Conservation (phyloP, 1,140 invertebrate species). For the Hycleus phaleratus region DNA sequence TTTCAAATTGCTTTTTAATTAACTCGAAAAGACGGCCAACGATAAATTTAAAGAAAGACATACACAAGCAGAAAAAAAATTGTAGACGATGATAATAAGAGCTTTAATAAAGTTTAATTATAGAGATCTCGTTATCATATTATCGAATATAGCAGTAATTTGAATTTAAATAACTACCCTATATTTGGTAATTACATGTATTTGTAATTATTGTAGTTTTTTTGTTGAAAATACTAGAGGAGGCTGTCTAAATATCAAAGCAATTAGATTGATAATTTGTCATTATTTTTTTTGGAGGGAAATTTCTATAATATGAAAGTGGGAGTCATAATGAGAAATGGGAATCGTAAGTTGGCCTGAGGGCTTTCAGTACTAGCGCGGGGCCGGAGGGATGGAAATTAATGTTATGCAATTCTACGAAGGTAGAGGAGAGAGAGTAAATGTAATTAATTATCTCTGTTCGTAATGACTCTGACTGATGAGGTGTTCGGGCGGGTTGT, state of each 20-base stretch:
- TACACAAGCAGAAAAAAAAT: no score
- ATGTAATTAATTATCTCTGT: slow-evolving; percentile 45
- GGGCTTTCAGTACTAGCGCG: not conserved
- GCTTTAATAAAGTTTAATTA: no score
- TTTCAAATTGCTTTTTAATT: slow-evolving; percentile 10
- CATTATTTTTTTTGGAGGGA: not conserved
- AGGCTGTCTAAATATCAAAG: no score
- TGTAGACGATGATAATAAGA: no score
- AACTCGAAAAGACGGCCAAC: not conserved
- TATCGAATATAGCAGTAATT: no score
- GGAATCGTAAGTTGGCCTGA: slow-evolving; percentile 31
- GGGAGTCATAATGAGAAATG: slow-evolving; percentile 41
- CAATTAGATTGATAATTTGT: no score
- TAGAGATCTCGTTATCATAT: no score
- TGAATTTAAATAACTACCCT: no score
- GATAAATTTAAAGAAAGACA: no score
- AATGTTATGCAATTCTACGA: slow-evolving; percentile 44
- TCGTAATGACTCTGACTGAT: slow-evolving; percentile 45
- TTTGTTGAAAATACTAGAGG: no score
- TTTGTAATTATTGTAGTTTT: no score
- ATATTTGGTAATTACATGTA: no score
- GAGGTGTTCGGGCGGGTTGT: slow-evolving; percentile 38
- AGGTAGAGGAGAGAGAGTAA: slow-evolving; percentile 40
- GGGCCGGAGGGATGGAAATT: slow-evolving; percentile 35
- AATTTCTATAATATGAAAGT: slow-evolving; percentile 26